These are phyloP conservation scores for Ptychoptera albimana DNA, from an alignment of 2,888 invertebrate genomes.

Conservation along the genomic window DNA sequence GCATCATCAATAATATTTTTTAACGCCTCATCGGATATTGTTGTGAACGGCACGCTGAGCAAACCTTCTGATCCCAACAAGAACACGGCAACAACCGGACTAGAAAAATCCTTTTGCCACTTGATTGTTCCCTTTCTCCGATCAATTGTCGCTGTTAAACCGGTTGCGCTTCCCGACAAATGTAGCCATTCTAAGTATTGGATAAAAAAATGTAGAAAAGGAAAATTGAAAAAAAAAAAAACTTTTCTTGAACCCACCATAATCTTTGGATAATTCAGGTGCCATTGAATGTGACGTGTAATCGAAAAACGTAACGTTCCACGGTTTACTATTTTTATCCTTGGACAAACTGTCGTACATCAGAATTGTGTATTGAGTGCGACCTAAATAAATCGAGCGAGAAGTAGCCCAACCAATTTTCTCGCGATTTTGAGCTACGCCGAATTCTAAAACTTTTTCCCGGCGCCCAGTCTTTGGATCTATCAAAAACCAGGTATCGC, in stretches of 20 bases:
- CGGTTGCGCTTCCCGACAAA: slow-evolving; percentile 79
- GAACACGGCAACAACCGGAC: slow-evolving; percentile 85
- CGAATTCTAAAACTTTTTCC: slow-evolving; percentile 20
- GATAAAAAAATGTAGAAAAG: slow-evolving; percentile 6
- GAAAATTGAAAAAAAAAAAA: slow-evolving; percentile 6
- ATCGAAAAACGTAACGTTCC: slow-evolving; percentile 96
- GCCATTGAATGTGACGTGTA: slow-evolving; percentile 76
- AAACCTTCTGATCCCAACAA: slow-evolving; percentile 59
- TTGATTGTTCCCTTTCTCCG: slow-evolving; percentile 60
- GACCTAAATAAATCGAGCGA: slow-evolving; percentile 30
- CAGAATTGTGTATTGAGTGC: slow-evolving; percentile 84
- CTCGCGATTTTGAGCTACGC: slow-evolving; percentile 7
- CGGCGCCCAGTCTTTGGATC: slow-evolving; percentile 44
- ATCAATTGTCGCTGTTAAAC: slow-evolving; percentile 71
- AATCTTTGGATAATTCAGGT: slow-evolving; percentile 59
- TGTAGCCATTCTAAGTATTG: slow-evolving; percentile 56
- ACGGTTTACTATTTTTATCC: slow-evolving; percentile 49
- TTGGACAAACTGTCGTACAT: slow-evolving; percentile 73
- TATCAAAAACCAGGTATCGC: slow-evolving; percentile 84
- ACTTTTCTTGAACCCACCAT: slow-evolving; percentile 40
- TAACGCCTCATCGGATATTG: slow-evolving; percentile 74
- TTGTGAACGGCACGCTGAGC: slow-evolving; percentile 73
- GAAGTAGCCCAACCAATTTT: slow-evolving; percentile 28
- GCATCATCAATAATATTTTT: slow-evolving; percentile 48
- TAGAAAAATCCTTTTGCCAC: slow-evolving; percentile 77